Evolutionary conservation across 2,797 vertebrate genomes (phyloP).

Genomic region (Buceros bicornis): DNA sequence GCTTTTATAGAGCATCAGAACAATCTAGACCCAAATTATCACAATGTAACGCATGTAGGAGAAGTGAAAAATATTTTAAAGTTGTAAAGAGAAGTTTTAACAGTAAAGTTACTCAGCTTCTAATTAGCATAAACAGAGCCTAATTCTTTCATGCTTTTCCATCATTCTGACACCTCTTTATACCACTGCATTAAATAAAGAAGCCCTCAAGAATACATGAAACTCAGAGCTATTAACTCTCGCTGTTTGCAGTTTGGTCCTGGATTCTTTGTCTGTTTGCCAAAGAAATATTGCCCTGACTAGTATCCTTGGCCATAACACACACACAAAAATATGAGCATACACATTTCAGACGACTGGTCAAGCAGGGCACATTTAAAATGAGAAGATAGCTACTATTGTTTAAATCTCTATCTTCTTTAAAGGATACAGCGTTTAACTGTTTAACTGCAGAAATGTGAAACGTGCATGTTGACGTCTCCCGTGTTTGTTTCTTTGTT

Average conservation of each 20-base stretch:
- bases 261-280: neutral
- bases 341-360: neutral
- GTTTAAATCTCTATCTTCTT: neutral
- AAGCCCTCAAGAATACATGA: neutral
- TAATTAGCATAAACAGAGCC: neutral
- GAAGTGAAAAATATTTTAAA: conserved; percentile 6
- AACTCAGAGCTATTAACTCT: conserved; percentile 19
- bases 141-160: neutral
- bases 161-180: neutral
- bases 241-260: neutral
- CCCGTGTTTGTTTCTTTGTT: neutral
- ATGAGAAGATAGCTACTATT: neutral
- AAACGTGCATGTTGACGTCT: neutral
- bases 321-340: neutral
- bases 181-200: neutral
- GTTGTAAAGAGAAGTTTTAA: conserved; percentile 25
- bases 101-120: neutral
- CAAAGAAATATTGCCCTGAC: neutral
- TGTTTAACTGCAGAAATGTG: neutral
- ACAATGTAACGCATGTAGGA: neutral
- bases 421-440: neutral
- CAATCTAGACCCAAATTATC: neutral
- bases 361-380: neutral
- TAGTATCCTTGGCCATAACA: neutral
- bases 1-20: neutral